These are phyloP conservation scores for Salvelinus alpinus DNA, from an alignment of 2,113 vertebrate genomes.

Conservation along the genomic window DNA sequence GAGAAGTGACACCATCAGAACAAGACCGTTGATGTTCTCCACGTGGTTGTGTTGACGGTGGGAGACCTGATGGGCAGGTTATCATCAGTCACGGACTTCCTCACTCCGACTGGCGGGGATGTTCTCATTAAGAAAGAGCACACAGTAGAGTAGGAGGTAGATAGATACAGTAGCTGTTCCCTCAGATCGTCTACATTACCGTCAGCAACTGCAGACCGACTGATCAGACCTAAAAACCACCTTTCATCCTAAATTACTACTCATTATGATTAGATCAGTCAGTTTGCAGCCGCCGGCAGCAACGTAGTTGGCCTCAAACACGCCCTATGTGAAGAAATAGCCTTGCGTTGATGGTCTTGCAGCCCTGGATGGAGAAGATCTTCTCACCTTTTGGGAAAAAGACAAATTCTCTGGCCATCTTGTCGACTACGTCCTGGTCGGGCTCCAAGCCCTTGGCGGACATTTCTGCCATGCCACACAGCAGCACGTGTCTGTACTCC, in stretches of 20 bases:
- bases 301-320: no score
- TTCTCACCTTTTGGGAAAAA: conserved; percentile 89
- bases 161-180: no score
- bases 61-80: no score
- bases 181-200: no score
- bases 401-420: conserved; percentile 81
- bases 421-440: conserved; percentile 67
- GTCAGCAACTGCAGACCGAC: no score
- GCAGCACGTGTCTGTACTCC: conserved; percentile 87
- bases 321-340: conserved; percentile 74
- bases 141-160: neutral
- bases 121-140: conserved; percentile 24
- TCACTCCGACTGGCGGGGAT: conserved; percentile 29
- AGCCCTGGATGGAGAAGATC: conserved; percentile 89
- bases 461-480: conserved; percentile 84
- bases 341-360: conserved; percentile 90
- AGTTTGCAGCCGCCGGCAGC: no score
- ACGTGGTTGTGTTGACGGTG: no score
- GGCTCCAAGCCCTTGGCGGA: conserved; percentile 51
- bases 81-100: conserved; percentile 18
- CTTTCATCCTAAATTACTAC: no score
- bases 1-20: no score
- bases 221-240: no score
- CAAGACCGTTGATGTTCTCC: no score
- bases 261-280: no score